Percentiles rank a stretch among this genome's conserved stretches.
These are phyloP conservation scores for Lutraria rhynchaena DNA, from an alignment of 1,140 invertebrate genomes.

Conservation along the genomic window DNA sequence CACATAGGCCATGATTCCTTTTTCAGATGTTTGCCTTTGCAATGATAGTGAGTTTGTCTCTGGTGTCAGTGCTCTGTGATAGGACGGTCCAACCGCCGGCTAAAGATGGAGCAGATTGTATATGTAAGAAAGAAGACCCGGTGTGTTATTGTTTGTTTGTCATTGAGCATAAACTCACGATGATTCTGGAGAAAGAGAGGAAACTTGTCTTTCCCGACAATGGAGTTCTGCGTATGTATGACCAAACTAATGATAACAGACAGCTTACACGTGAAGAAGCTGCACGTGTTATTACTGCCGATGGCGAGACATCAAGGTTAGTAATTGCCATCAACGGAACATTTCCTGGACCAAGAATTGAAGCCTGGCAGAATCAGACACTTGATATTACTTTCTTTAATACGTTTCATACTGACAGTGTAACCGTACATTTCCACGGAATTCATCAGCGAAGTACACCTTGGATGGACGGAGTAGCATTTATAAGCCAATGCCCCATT, in stretches of 20 bases:
- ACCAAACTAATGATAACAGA: background rate
- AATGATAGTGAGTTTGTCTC: too few species aligned
- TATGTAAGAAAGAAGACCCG: conserved; percentile 3
- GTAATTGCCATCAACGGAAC: conserved; percentile 70
- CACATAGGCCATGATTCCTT: too few species aligned
- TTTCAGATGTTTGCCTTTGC: too few species aligned
- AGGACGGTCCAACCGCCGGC: conserved; percentile 22
- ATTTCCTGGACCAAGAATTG: conserved; percentile 79
- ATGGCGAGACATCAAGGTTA: conserved; percentile 67
- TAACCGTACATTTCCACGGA: conserved; percentile 94
- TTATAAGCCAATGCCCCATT: conserved; percentile 95
- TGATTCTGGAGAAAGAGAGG: conserved; percentile 36
- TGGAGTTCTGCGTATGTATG: background rate
- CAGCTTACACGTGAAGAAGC: conserved; percentile 4
- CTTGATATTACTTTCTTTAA: conserved; percentile 93
- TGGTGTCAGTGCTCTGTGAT: too few species aligned
- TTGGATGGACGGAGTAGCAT: conserved; percentile 95
- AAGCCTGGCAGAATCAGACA: conserved; percentile 92
- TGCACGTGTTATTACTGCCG: conserved; percentile 60
- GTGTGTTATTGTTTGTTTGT: conserved; percentile 9
- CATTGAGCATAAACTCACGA: conserved; percentile 46
- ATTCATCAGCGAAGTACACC: conserved; percentile 91
- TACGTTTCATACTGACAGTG: conserved; percentile 89
- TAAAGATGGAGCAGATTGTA: background rate
- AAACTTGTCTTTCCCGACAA: conserved; percentile 8